phyloP scores from a whole-genome alignment of 2,888 invertebrate genomes.

The Hydraecia micacea region DNA sequence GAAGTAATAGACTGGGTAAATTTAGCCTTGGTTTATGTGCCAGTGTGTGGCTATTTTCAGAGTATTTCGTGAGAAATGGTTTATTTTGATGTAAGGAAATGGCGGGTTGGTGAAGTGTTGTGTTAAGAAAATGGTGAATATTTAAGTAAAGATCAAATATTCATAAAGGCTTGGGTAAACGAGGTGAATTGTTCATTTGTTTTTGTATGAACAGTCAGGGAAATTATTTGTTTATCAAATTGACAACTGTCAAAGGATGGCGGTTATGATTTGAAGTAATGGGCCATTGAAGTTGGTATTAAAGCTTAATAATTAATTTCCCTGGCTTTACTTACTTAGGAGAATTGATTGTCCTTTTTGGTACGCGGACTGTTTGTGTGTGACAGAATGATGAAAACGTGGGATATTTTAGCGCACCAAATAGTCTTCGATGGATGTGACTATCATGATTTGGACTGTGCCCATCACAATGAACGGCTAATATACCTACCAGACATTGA shows the following conservation, averaged over 20 bases:
- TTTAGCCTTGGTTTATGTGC: conserved; percentile 18
- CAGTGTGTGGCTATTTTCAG: background rate
- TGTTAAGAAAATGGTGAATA: background rate
- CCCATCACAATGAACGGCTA: no score
- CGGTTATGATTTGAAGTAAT: background rate
- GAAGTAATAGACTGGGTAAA: conserved; percentile 10
- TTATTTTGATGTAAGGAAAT: background rate
- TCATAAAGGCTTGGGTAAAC: no score
- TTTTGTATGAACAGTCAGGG: background rate
- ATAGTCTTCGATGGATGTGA: background rate
- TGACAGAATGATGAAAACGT: background rate
- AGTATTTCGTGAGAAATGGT: conserved; percentile 5
- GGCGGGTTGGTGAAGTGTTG: background rate
- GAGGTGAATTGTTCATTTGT: background rate
- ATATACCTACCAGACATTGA: no score
- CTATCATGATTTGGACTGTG: background rate
- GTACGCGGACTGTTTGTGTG: background rate
- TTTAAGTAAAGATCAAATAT: background rate
- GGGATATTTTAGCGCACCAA: background rate
- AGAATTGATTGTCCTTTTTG: background rate
- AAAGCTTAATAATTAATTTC: background rate
- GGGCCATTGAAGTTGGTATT: background rate
- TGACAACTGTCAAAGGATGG: background rate
- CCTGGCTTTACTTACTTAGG: background rate
- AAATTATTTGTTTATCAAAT: background rate